Conservation (phyloP, 2,113 vertebrate genomes). For the Chloropsis cyanopogon region DNA sequence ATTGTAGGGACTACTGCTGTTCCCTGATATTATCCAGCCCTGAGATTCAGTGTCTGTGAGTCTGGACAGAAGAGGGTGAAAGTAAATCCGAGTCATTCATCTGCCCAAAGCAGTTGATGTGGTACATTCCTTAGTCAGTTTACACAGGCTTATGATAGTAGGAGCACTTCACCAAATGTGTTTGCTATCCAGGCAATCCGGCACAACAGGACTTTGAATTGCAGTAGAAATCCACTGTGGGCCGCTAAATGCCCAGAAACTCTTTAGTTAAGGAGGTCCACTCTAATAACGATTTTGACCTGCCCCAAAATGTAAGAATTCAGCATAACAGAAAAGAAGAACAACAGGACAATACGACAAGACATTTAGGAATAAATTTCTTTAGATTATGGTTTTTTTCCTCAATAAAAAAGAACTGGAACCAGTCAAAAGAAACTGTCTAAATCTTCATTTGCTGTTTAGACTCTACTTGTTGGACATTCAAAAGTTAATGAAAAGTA, state of each 20-base stretch:
- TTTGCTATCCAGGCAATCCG: accelerated
- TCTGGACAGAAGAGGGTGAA: neutral
- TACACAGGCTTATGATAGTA: neutral
- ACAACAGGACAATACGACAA: neutral
- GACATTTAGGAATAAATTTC: neutral
- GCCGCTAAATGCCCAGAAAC: neutral
- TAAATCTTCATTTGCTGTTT: neutral
- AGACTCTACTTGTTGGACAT: neutral
- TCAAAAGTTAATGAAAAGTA: neutral
- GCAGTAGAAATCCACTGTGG: neutral
- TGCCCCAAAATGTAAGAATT: neutral
- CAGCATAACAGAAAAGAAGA: neutral
- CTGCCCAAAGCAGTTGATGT: neutral
- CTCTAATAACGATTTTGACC: neutral
- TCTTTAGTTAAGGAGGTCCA: neutral
- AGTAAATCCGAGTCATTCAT: neutral
- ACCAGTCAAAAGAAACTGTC: neutral
- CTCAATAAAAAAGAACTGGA: neutral
- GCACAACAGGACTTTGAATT: neutral
- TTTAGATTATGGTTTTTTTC: neutral
- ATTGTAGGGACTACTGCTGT: neutral
- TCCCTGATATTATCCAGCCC: neutral
- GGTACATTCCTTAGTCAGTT: neutral
- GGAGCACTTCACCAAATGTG: neutral
- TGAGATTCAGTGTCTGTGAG: neutral